Percentiles rank a stretch among this genome's conserved stretches.
These are phyloP conservation scores for Philhelius pedissequus DNA, from an alignment of 2,888 invertebrate genomes.

Conservation along the genomic window DNA sequence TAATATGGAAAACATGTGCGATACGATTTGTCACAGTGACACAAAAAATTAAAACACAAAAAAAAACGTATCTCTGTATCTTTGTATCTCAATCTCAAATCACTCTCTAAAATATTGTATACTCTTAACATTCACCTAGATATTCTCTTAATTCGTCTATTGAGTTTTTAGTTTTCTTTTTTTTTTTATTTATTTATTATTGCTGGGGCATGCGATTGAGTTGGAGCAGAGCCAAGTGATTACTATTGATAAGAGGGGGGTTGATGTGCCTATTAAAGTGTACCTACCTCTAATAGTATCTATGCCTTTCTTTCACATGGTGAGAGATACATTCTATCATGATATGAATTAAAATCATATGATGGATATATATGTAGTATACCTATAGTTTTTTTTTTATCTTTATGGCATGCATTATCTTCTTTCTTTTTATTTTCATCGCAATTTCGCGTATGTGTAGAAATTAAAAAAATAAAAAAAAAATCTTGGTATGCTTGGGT, in stretches of 20 bases:
- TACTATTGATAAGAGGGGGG: conserved; percentile 19
- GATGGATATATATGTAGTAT: conserved; percentile 1
- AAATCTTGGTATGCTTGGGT: conserved; percentile 7
- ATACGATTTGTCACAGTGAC: conserved; percentile 30
- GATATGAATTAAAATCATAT: conserved; percentile 49
- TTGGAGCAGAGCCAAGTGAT: background rate
- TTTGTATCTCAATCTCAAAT: no score
- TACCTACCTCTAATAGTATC: background rate
- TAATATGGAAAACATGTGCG: conserved; percentile 48
- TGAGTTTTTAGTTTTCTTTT: background rate
- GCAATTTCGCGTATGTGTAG: conserved; percentile 34
- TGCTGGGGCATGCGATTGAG: conserved; percentile 12
- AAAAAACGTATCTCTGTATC: background rate
- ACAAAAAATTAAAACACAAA: conserved; percentile 27
- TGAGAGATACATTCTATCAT: background rate
- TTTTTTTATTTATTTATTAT: background rate
- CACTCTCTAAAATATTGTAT: background rate
- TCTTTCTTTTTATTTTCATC: conserved; percentile 19
- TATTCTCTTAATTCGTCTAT: background rate
- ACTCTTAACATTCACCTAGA: background rate
- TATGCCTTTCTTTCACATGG: conserved; percentile 7
- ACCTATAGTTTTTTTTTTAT: background rate
- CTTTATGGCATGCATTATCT: conserved; percentile 19
- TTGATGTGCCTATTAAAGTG: conserved; percentile 9
- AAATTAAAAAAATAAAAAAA: conserved; percentile 18